Conservation (phyloP, 2,888 invertebrate species). For the Asteroscopus sphinx region DNA sequence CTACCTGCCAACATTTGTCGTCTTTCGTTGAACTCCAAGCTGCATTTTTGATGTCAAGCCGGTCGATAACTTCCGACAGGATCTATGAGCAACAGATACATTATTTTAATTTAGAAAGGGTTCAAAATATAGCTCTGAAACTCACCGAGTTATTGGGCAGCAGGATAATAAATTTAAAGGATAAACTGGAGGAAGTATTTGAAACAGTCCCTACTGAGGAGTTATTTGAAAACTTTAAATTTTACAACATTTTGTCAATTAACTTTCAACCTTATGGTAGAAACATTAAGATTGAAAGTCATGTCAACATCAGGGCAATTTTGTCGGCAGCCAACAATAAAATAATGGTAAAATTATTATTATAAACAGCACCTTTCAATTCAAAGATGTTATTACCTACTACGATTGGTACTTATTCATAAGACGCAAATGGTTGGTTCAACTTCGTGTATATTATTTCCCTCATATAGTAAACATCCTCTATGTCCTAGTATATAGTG, state of each 20-base stretch:
- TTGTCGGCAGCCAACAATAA: neutral
- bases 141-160: conserved; percentile 10
- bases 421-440: conserved; percentile 31
- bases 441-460: conserved; percentile 10
- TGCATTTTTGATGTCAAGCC: conserved; percentile 88
- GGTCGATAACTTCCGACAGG: conserved; percentile 85
- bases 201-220: neutral
- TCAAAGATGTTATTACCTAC: conserved; percentile 37
- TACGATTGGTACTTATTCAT: conserved; percentile 8
- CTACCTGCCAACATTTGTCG: conserved; percentile 86
- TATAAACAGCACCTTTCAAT: conserved; percentile 15
- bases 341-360: conserved; percentile 19
- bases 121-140: conserved; percentile 11
- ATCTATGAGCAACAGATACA: conserved; percentile 70
- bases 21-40: conserved; percentile 88
- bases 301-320: neutral
- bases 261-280: conserved; percentile 4
- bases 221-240: neutral
- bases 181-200: conserved; percentile 10
- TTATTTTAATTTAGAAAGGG: conserved; percentile 8
- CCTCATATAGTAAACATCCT: conserved; percentile 10
- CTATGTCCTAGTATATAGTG: too few species aligned
- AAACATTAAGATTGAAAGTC: neutral
- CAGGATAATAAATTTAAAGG: conserved; percentile 11
- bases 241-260: neutral